Conservation (phyloP, 2,888 invertebrate genomes). For the Nephrotoma appendiculata region DNA sequence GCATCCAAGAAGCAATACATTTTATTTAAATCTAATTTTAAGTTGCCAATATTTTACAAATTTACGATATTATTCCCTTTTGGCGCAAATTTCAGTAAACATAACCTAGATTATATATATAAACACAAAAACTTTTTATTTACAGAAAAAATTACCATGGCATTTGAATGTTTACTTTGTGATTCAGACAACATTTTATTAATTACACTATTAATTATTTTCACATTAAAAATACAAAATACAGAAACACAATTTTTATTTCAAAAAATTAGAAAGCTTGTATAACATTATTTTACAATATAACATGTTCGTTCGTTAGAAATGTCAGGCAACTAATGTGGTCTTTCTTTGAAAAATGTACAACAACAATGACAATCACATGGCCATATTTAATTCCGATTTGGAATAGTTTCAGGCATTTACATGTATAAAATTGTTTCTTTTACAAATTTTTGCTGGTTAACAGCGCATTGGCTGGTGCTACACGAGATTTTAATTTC, state of each 20-base stretch:
- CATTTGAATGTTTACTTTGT: neutral
- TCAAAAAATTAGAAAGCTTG: neutral
- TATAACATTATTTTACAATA: neutral
- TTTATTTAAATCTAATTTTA: neutral
- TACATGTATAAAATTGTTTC: no score
- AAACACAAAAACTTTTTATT: neutral
- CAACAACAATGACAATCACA: no score
- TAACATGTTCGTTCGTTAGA: no score
- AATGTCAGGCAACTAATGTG: no score
- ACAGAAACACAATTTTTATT: neutral
- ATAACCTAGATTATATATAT: neutral
- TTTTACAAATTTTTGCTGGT: no score
- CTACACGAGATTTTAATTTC: no score
- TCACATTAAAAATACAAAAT: neutral
- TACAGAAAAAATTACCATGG: neutral
- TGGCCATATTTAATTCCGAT: no score
- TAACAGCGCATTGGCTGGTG: no score
- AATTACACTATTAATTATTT: neutral
- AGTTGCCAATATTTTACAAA: neutral
- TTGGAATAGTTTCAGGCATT: no score
- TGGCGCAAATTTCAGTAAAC: neutral
- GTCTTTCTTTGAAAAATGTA: no score
- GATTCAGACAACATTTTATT: neutral
- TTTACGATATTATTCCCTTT: neutral
- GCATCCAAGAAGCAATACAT: neutral